These are phyloP conservation scores for Epinephelus malabaricus DNA, from an alignment of 2,797 vertebrate genomes.

Conservation along the genomic window DNA sequence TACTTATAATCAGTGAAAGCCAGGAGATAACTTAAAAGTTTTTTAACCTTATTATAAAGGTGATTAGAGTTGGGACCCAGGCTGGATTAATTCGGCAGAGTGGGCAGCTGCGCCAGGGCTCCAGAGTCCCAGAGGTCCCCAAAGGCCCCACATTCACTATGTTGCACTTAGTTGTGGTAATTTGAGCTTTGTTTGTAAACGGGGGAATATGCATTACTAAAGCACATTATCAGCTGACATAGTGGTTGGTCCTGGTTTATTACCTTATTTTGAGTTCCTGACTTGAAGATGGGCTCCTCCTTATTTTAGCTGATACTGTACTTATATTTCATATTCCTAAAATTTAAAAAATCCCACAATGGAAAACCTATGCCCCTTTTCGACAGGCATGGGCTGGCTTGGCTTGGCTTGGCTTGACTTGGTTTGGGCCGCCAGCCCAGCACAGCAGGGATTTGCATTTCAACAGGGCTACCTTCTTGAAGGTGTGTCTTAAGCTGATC, in stretches of 20 bases:
- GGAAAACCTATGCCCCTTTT: neutral
- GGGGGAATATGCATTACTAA: neutral
- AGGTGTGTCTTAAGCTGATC: no score
- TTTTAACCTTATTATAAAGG: neutral
- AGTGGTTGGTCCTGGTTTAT: neutral
- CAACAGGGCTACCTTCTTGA: no score
- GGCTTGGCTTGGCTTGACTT: no score
- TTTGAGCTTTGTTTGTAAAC: conserved; percentile 28
- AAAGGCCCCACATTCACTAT: conserved; percentile 9
- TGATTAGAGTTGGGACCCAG: conserved; percentile 9
- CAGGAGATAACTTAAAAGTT: neutral
- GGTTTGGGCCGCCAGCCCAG: no score
- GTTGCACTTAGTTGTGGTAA: conserved; percentile 17
- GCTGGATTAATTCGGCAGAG: conserved; percentile 27
- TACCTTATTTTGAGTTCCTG: neutral
- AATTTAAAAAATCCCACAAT: neutral
- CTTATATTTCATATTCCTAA: neutral
- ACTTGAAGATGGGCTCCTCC: neutral
- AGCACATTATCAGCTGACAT: conserved; percentile 17
- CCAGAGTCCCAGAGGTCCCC: neutral
- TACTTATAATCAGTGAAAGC: neutral
- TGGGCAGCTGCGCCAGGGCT: conserved; percentile 17
- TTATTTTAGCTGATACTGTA: neutral
- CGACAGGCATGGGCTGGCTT: no score
- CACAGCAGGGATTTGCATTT: no score